Evolutionary conservation across 23 tunicate genomes (phyloP).

Genomic region (Aplidium turbinatum): DNA sequence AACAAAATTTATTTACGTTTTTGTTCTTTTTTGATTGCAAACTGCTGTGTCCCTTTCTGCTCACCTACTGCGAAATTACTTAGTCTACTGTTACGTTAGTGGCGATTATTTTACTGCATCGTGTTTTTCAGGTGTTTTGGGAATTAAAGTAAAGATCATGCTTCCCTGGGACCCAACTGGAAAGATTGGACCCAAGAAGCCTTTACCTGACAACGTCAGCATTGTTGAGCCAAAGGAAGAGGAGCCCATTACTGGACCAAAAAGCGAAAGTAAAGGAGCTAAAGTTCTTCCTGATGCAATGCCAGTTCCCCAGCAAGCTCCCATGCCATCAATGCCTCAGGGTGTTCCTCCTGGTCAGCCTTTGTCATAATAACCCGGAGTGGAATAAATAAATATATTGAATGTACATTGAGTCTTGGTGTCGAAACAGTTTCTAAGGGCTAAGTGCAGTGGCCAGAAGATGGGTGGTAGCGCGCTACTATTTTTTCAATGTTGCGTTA

Average conservation of each 20-base stretch:
- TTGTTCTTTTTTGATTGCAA: too few species aligned
- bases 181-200: conserved; percentile 96
- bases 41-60: too few species aligned
- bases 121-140: conserved; percentile 66
- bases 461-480: too few species aligned
- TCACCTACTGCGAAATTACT: too few species aligned
- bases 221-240: conserved; percentile 95
- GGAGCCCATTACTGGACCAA: conserved; percentile 87
- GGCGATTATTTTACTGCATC: background rate
- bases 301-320: conserved; percentile 35
- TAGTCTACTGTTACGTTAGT: too few species aligned
- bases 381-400: too few species aligned
- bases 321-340: conserved; percentile 38
- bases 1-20: too few species aligned
- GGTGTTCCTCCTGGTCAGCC: conserved; percentile 31
- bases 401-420: too few species aligned
- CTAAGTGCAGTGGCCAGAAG: too few species aligned
- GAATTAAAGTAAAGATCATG: conserved; percentile 94
- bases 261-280: conserved; percentile 72
- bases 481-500: too few species aligned
- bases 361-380: conserved; percentile 29
- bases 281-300: conserved; percentile 67
- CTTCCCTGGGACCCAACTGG: conserved; percentile 95
- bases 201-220: conserved; percentile 91
- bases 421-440: too few species aligned